phyloP scores from a whole-genome alignment of 2,888 invertebrate species.

The Yponomeuta evonymella region DNA sequence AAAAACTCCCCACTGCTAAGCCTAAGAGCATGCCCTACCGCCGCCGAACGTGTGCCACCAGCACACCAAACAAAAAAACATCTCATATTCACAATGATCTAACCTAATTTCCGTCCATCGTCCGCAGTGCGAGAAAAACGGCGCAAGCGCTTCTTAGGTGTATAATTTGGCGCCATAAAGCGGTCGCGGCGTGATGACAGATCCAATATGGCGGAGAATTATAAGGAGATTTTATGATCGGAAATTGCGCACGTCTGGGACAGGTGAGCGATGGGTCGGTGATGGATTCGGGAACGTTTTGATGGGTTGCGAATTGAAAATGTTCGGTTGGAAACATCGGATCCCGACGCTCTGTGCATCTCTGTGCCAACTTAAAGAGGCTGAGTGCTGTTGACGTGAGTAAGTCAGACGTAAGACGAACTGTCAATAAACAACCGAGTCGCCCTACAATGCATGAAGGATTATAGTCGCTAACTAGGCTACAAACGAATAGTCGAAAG shows the following conservation, averaged over 20 bases:
- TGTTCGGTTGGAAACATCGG: not conserved
- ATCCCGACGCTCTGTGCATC: not conserved
- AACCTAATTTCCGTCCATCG: constrained; percentile 17
- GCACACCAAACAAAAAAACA: not conserved
- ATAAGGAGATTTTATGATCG: constrained; percentile 41
- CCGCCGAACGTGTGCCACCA: not conserved
- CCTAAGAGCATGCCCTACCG: too few relatives aligned
- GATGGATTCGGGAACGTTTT: constrained; percentile 13
- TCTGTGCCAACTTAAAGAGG: not conserved
- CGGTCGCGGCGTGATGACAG: constrained; percentile 49
- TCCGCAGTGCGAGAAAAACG: constrained; percentile 35
- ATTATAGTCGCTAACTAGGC: too few relatives aligned
- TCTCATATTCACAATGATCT: constrained; percentile 17
- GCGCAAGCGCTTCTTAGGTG: constrained; percentile 29
- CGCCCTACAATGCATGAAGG: too few relatives aligned
- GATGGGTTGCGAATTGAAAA: not conserved
- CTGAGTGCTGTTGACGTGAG: too few relatives aligned
- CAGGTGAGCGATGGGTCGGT: constrained; percentile 15
- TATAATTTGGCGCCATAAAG: constrained; percentile 53
- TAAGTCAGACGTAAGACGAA: too few relatives aligned
- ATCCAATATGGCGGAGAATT: constrained; percentile 39
- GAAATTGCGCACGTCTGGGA: constrained; percentile 36
- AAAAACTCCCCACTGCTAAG: too few relatives aligned
- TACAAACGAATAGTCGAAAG: too few relatives aligned
- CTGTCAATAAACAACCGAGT: too few relatives aligned